These are phyloP conservation scores for Agrochola litura DNA, from an alignment of 2,888 invertebrate species.

Conservation along the genomic window DNA sequence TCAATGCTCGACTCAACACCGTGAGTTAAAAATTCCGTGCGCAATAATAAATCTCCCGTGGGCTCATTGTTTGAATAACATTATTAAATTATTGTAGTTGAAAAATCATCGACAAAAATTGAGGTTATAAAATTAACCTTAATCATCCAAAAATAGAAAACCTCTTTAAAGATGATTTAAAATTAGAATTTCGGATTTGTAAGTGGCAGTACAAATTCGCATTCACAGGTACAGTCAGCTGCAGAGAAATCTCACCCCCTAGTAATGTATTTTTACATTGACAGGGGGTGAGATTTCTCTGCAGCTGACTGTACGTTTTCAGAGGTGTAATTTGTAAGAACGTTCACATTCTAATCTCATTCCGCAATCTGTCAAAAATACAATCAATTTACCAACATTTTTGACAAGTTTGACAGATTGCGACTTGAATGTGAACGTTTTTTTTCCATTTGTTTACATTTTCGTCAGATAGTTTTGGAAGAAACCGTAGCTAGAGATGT, in stretches of 20 bases:
- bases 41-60: not conserved
- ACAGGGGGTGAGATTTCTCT: too few species aligned
- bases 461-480: not conserved
- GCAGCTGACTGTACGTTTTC: too few species aligned
- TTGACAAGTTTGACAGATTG: too few species aligned
- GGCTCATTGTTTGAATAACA: not conserved
- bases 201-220: not conserved
- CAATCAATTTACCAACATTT: too few species aligned
- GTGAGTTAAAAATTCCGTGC: not conserved
- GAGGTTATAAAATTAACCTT: not conserved
- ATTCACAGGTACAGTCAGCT: not conserved
- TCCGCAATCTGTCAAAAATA: too few species aligned
- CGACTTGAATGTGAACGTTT: too few species aligned
- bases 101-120: not conserved
- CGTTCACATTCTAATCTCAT: too few species aligned
- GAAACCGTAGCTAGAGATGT: not conserved
- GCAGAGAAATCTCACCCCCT: too few species aligned
- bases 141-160: not conserved
- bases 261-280: too few species aligned
- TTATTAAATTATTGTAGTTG: not conserved
- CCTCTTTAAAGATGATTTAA: too few species aligned
- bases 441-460: not conserved
- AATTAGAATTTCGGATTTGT: too few species aligned
- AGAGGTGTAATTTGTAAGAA: too few species aligned
- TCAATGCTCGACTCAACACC: not conserved